Evolutionary conservation across 2,797 vertebrate species (phyloP).

Genomic region (Aplochiton taeniatus): DNA sequence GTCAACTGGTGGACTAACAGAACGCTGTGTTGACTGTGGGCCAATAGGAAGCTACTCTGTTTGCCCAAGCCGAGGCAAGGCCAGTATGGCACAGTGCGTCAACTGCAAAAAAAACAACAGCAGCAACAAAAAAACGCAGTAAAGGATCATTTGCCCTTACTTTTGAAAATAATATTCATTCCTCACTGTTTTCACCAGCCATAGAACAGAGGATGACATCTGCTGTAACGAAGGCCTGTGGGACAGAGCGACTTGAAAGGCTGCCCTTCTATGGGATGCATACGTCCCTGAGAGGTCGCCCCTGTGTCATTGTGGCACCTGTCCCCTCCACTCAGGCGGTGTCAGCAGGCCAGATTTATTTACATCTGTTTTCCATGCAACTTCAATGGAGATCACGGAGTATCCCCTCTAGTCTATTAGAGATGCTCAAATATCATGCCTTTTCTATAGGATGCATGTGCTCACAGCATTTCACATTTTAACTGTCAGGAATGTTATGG

Average conservation of each 20-base stretch:
- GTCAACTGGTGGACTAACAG: conserved; percentile 73
- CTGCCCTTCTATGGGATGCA: conserved; percentile 45
- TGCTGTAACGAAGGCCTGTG: too few relatives aligned
- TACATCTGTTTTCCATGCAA: conserved; percentile 60
- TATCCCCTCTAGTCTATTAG: neutral
- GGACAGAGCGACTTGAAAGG: conserved; percentile 53
- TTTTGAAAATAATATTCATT: too few relatives aligned
- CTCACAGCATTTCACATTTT: too few relatives aligned
- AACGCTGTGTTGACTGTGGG: conserved; percentile 58
- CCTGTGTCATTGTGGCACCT: conserved; percentile 70
- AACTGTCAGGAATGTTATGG: too few relatives aligned
- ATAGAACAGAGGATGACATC: conserved; percentile 21
- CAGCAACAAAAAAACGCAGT: too few relatives aligned
- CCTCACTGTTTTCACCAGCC: conserved; percentile 20
- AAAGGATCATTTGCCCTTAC: too few relatives aligned
- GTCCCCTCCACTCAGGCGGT: conserved; percentile 57
- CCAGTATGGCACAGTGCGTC: neutral
- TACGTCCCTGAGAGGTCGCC: conserved; percentile 63
- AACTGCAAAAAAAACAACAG: too few relatives aligned
- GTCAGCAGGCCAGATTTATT: conserved; percentile 68
- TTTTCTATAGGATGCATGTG: too few relatives aligned
- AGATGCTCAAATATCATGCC: neutral
- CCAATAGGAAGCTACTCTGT: conserved; percentile 53
- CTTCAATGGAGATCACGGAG: conserved; percentile 15
- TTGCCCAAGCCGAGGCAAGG: neutral